These are phyloP conservation scores for Dorcus hopei DNA, from an alignment of 2,888 invertebrate species.

Conservation along the genomic window DNA sequence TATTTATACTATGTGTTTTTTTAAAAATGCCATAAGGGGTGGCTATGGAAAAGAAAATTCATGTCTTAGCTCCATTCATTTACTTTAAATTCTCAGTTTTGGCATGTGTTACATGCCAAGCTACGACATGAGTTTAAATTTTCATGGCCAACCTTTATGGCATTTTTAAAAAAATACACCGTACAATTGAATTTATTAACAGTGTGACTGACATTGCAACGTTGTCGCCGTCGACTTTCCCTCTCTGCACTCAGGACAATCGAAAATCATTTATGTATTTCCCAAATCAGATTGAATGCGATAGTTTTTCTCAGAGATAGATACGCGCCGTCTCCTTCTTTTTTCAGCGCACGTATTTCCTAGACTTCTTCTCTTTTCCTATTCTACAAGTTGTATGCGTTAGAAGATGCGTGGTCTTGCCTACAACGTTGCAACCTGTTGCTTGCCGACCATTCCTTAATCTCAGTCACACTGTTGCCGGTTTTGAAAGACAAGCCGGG, in stretches of 20 bases:
- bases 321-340: not conserved
- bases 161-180: no score
- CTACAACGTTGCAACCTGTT: conserved; percentile 40
- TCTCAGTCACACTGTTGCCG: conserved; percentile 37
- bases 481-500: conserved; percentile 25
- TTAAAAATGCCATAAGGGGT: no score
- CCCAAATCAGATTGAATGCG: not conserved
- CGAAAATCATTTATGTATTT: not conserved
- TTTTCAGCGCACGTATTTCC: conserved; percentile 4
- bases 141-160: no score
- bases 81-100: no score
- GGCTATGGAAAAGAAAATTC: no score
- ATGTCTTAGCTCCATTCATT: no score
- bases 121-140: no score
- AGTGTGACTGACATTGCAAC: not conserved
- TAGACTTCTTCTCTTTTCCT: conserved; percentile 10
- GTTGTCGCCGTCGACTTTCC: not conserved
- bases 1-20: no score
- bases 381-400: conserved; percentile 10
- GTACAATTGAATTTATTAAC: not conserved
- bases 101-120: no score
- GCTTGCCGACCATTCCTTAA: conserved; percentile 33
- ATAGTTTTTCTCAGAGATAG: no score
- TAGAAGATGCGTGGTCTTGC: conserved; percentile 16
- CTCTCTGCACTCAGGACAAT: not conserved